Conservation (phyloP, 2,888 invertebrate species). For the Cheiracanthium punctorium region DNA sequence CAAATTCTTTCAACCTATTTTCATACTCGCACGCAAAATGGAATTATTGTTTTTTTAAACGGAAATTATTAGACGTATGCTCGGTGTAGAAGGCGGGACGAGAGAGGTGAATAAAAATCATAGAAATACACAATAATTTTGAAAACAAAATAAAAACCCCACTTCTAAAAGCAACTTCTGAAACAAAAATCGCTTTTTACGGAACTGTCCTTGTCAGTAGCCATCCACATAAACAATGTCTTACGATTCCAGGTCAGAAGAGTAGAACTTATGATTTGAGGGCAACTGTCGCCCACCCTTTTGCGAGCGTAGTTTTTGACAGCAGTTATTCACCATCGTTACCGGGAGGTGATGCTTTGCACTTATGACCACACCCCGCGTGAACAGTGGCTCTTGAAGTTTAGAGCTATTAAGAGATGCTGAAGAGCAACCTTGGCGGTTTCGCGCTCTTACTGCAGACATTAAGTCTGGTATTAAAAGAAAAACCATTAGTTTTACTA, state of each 20-base stretch:
- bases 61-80: too few species aligned
- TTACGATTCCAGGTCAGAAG: constrained; percentile 15
- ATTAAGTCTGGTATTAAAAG: too few species aligned
- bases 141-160: too few species aligned
- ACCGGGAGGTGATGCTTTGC: constrained; percentile 21
- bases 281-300: not conserved
- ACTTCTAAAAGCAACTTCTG: too few species aligned
- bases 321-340: constrained; percentile 30
- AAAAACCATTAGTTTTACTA: too few species aligned
- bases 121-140: too few species aligned
- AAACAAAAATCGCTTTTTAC: not conserved
- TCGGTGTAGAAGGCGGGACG: too few species aligned
- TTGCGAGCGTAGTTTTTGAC: constrained; percentile 35
- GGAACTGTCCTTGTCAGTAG: constrained; percentile 25
- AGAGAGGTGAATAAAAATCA: too few species aligned
- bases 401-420: not conserved
- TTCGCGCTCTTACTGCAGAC: constrained; percentile 1
- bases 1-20: too few species aligned
- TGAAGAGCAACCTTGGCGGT: constrained; percentile 3
- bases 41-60: too few species aligned
- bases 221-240: constrained; percentile 27
- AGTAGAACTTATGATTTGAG: not conserved
- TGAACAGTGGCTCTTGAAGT: constrained; percentile 23
- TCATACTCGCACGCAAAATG: too few species aligned
- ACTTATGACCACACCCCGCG: constrained; percentile 1